Evolutionary conservation across 1,140 invertebrate genomes (phyloP).

Genomic region (Leptinotarsa lineolata): DNA sequence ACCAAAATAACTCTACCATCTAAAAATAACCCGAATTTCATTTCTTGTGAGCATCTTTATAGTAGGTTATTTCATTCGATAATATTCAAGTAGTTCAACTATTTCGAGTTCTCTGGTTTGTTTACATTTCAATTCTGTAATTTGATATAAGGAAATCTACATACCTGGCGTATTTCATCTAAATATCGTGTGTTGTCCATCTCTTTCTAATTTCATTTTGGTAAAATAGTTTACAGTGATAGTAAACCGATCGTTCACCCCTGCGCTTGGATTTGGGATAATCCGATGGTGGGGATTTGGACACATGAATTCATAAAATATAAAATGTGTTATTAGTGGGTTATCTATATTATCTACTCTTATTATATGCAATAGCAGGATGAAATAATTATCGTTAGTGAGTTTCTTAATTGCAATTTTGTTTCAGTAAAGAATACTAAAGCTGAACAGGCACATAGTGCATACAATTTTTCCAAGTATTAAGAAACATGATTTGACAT

Average conservation of each 20-base stretch:
- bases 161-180: neutral
- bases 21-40: slow-evolving; percentile 19
- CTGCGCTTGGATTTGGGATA: neutral
- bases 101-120: neutral
- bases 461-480: too few species aligned
- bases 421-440: too few species aligned
- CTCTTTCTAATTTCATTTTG: neutral
- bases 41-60: slow-evolving; percentile 10
- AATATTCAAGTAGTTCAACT: slow-evolving; percentile 3
- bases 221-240: neutral
- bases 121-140: neutral
- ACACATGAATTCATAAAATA: too few species aligned
- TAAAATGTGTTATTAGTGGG: too few species aligned
- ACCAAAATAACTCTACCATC: slow-evolving; percentile 20
- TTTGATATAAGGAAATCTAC: neutral
- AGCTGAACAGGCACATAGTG: too few species aligned
- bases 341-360: too few species aligned
- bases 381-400: too few species aligned
- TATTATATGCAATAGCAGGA: too few species aligned
- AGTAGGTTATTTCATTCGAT: slow-evolving; percentile 1
- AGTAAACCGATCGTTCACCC: neutral
- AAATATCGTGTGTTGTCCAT: neutral
- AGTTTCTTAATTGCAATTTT: too few species aligned
- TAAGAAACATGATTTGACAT: too few species aligned
- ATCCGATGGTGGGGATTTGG: too few species aligned